Base-by-base conservation (phyloP, 2,888 invertebrate species). In the Aphodius sticticus region DNA sequence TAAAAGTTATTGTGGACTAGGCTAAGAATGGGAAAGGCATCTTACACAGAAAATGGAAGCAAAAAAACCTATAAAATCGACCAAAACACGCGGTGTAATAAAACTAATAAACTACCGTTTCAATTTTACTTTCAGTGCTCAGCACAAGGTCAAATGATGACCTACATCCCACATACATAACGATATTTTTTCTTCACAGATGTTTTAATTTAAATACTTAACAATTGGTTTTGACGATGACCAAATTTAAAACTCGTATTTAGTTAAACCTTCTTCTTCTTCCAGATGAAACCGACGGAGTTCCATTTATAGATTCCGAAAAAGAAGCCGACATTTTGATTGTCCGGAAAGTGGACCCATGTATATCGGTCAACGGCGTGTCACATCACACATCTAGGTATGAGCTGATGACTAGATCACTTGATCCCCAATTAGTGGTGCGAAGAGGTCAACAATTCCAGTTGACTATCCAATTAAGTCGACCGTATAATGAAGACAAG, bases 401-500 rank as follows among this genome's bases (percentile, higher is more conserved):
- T 88, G 94, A 95, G 85, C 88, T 95, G 84, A 95, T 95, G 93
- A 92, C 91, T 80, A 91, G 93, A 78, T 82, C 85, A 78, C 83
- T 86, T 76, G 87, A 88, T 70, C 92, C 92, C 74, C 92, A 93
- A 82, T 91, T 97, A 75, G 95, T 98, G 0, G 92, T 97, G 6
- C 91, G 97, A 81, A 91, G 97, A 82, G 97, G 97, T 6, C 96
- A 97, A 88, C 90, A 94, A 35, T 97, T 98, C 89, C 91, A 91
- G 86, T 87, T 96, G 72, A 93, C 93, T 84, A 90, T 97, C 78
- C 91, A 92, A 14, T 92, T 97, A 80, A 95, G 94, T 85, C 92
- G 96, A 76, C 92, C 94, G 14, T 97, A 94, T 88, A 93, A 95
- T 84, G 92, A 93, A 16, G 91, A 91, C 15, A 92, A 90, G 85